Base-by-base conservation (phyloP, 23 tunicate genomes). In the Trididemnum miniatum region DNA sequence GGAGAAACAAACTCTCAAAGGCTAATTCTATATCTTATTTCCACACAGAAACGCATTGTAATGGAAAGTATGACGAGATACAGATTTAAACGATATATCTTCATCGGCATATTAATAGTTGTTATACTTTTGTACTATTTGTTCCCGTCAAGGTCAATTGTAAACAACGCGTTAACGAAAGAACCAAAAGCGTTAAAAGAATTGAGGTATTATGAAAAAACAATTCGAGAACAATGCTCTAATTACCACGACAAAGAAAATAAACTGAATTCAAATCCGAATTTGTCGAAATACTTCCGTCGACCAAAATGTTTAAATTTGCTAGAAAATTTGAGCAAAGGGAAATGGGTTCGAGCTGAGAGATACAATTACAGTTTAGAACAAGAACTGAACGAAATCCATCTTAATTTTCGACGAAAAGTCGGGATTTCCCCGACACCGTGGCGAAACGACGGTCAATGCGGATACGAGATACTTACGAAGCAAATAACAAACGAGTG, bases 401-500 rank as follows among this genome's bases (percentile, higher is more conserved):
- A 65, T 38, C 29, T 34, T 26, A 18, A 74, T 7, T 65, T 0
- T 31, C 82, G 83, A 31, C 18, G 1, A 29, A 0, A 39, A 32
- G 35, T 30, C 24, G 72, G 72, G 7, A 74, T 85, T 12, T 31
- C 65, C 28, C n/a, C 2, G 5, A 44, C 1, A 12, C 35, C 71
- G 38, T 82, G 86, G 86, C 34, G 86, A 30, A 26, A 40, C 5
- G 86, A 82, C 40, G 32, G 71, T 1, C 69, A 52, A 67, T 82
- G 86, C 71, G 86, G 86, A 5, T 39, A 74, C 59, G 20, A 44
- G 26, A 39, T 20, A 3, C 33, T 74, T 2, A 33, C 59, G 9
- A 15, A 20, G 20, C 25, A 49, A 49, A 49, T 74, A n/a, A 74
- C 28, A 25, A 22, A 39, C 5, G 31, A 25, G 28, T 74, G 79